These are phyloP conservation scores for Zele albiditarsus DNA, from an alignment of 2,888 invertebrate genomes.

Conservation along the genomic window DNA sequence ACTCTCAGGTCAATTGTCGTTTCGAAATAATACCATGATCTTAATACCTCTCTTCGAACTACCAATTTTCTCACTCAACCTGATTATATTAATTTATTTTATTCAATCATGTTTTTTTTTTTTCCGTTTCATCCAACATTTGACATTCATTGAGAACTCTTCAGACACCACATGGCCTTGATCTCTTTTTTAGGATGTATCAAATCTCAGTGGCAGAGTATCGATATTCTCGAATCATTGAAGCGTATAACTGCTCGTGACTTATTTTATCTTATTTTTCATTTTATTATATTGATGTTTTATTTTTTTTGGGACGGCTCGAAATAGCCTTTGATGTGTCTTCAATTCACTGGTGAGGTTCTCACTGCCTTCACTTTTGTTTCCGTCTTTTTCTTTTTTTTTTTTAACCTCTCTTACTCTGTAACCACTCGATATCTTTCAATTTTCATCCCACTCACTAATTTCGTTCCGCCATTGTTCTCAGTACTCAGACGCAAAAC, in stretches of 20 bases:
- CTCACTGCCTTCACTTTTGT: background rate
- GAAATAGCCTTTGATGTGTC: slow-evolving; percentile 28
- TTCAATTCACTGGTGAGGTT: background rate
- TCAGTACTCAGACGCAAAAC: slow-evolving; percentile 43
- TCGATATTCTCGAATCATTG: slow-evolving; percentile 24
- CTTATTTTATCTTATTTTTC: background rate
- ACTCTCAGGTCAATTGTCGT: slow-evolving; percentile 19
- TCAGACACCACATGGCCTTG: slow-evolving; percentile 11
- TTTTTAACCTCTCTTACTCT: slow-evolving; percentile 5
- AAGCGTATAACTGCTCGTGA: slow-evolving; percentile 16
- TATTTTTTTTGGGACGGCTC: slow-evolving; percentile 19
- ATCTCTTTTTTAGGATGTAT: slow-evolving; percentile 24
- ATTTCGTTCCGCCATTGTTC: slow-evolving; percentile 49
- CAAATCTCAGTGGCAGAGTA: slow-evolving; percentile 24
- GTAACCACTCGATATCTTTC: slow-evolving; percentile 43
- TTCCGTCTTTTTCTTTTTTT: background rate
- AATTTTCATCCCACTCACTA: slow-evolving; percentile 44
- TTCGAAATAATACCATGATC: slow-evolving; percentile 11
- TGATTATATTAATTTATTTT: background rate
- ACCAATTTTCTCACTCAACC: slow-evolving; percentile 1
- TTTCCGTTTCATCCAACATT: background rate
- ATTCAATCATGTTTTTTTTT: too few species aligned
- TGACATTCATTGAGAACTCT: background rate
- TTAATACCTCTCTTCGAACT: background rate
- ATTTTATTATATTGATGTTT: background rate